Conservation (phyloP, 2,113 vertebrate genomes). For the Oryzias melastigma region DNA sequence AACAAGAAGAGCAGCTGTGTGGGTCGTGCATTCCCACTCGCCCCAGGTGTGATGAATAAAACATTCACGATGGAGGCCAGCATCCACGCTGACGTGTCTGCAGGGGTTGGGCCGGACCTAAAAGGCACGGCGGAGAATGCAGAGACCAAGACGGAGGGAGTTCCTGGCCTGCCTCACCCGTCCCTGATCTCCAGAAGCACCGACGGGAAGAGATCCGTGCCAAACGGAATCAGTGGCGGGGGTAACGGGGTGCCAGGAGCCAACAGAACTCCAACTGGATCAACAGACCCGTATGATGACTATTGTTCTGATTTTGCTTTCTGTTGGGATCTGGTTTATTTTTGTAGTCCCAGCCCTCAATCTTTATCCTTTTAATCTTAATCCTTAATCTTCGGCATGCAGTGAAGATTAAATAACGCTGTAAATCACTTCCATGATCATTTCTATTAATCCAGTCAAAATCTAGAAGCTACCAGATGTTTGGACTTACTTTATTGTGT, state of each 20-base stretch:
- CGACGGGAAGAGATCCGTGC: constrained; percentile 82
- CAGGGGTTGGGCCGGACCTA: constrained; percentile 64
- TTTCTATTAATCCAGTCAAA: background rate
- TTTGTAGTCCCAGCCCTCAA: background rate
- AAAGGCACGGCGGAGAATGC: constrained; percentile 81
- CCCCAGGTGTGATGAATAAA: constrained; percentile 73
- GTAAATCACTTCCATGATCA: background rate
- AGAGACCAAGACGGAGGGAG: constrained; percentile 76
- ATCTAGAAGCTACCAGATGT: background rate
- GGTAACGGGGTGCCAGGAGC: constrained; percentile 74
- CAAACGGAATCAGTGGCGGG: constrained; percentile 71
- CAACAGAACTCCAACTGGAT: constrained; percentile 76
- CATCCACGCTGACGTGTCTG: constrained; percentile 77
- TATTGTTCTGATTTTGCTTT: background rate
- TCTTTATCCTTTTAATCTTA: background rate
- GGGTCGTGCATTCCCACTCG: constrained; percentile 83
- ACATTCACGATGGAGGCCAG: constrained; percentile 70
- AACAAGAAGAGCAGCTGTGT: constrained; percentile 92
- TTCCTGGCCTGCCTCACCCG: constrained; percentile 73
- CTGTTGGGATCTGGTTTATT: background rate
- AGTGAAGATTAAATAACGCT: background rate
- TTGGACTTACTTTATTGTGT: background rate
- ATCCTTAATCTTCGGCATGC: background rate
- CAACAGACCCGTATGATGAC: constrained; percentile 83
- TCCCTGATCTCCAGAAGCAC: constrained; percentile 86